A percentile compares a stretch with the other conserved stretches of the same genome.
Conservation (phyloP, 1,140 invertebrate species). For the Penaeus vannamei region DNA sequence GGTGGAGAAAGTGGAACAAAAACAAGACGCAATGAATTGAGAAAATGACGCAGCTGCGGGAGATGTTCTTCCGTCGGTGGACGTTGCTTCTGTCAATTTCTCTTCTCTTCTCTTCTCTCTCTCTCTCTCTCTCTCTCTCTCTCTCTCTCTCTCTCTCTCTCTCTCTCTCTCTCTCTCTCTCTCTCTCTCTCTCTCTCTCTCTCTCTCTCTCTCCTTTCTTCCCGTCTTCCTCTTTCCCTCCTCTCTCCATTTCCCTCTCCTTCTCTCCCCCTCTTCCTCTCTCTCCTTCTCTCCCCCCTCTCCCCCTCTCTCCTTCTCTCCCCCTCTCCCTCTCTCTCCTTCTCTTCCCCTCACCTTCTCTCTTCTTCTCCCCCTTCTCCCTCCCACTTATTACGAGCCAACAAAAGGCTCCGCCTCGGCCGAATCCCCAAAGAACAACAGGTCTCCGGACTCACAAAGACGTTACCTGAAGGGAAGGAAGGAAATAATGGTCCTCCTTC, state of each 20-base stretch:
- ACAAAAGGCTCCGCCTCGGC: too few relatives aligned
- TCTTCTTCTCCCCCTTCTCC: too few relatives aligned
- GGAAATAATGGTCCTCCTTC: too few relatives aligned
- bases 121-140: constrained; percentile 18
- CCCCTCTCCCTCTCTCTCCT: too few relatives aligned
- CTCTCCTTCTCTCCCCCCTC: neutral
- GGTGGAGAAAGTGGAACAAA: neutral
- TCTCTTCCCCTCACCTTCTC: too few relatives aligned
- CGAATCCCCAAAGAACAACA: too few relatives aligned
- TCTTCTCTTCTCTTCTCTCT: neutral
- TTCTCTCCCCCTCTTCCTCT: constrained; percentile 5
- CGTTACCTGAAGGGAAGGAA: too few relatives aligned
- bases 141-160: constrained; percentile 25
- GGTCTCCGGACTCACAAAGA: too few relatives aligned
- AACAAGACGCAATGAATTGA: neutral
- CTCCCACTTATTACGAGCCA: too few relatives aligned
- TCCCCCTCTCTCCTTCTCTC: too few relatives aligned
- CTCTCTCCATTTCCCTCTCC: neutral
- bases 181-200: constrained; percentile 11
- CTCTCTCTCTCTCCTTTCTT: neutral
- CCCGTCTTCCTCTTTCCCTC: constrained; percentile 4
- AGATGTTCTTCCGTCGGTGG: neutral
- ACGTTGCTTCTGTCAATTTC: neutral
- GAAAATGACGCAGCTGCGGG: neutral
- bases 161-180: neutral